phyloP scores from a whole-genome alignment of 1,140 invertebrate species.

The Cylas formicarius region DNA sequence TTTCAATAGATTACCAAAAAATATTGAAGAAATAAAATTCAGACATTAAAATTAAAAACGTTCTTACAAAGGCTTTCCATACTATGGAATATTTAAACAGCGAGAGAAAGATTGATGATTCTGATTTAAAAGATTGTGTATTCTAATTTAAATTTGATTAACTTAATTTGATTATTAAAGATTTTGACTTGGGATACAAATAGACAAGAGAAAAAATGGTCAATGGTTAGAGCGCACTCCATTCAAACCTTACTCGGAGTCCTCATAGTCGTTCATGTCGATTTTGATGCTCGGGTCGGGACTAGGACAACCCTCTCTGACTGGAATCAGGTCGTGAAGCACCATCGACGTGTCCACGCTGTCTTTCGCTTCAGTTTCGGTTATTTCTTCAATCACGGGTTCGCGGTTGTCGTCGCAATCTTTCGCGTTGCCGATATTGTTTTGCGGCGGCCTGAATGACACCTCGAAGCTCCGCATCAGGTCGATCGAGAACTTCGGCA shows the following conservation, averaged over 20 bases:
- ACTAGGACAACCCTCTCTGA: constrained; percentile 47
- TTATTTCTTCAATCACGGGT: constrained; percentile 28
- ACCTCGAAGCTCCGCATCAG: constrained; percentile 53
- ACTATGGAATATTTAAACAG: constrained; percentile 7
- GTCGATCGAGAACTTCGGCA: not conserved
- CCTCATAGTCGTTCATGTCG: constrained; percentile 53
- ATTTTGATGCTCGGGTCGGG: constrained; percentile 54
- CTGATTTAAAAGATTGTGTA: too few species aligned
- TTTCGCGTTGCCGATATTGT: constrained; percentile 30
- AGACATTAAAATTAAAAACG: constrained; percentile 7
- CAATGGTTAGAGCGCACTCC: too few species aligned
- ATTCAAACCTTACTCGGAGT: constrained; percentile 44
- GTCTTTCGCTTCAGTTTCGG: constrained; percentile 22
- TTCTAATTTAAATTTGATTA: too few species aligned
- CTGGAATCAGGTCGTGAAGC: constrained; percentile 49
- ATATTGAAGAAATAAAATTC: constrained; percentile 18
- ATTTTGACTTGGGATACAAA: too few species aligned
- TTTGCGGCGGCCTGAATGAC: constrained; percentile 46
- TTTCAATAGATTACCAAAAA: too few species aligned
- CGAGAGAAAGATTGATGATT: too few species aligned
- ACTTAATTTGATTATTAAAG: too few species aligned
- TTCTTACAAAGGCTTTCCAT: constrained; percentile 14
- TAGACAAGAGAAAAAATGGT: too few species aligned
- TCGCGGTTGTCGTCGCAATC: constrained; percentile 25
- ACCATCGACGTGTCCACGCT: constrained; percentile 48